Evolutionary conservation across 2,888 invertebrate genomes (phyloP).

Genomic region (Sisyra nigra): DNA sequence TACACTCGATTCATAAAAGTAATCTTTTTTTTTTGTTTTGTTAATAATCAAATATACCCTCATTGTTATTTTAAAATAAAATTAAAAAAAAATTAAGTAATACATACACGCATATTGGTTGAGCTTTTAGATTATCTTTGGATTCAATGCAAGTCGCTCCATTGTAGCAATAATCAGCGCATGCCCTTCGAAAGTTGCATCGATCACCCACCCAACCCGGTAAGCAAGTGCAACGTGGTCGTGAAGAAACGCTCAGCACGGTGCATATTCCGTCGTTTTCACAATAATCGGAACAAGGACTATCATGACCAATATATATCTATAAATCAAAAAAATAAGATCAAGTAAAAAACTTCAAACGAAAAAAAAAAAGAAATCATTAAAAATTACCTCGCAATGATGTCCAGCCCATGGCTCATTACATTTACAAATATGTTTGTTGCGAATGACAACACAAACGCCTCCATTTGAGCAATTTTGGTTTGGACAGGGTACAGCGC

Average conservation of each 20-base stretch:
- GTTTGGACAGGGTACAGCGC: slow-evolving; percentile 23
- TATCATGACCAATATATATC: slow-evolving; percentile 39
- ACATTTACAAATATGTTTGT: slow-evolving; percentile 35
- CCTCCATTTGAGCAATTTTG: slow-evolving; percentile 37
- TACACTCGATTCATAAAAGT: too few relatives aligned
- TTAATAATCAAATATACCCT: too few relatives aligned
- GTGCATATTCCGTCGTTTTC: slow-evolving; percentile 42
- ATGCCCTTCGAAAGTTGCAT: slow-evolving; percentile 33
- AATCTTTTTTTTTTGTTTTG: too few relatives aligned
- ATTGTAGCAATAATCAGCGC: slow-evolving; percentile 33
- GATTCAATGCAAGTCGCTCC: slow-evolving; percentile 32
- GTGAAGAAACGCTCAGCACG: slow-evolving; percentile 28
- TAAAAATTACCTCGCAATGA: slow-evolving; percentile 30
- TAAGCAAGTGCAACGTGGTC: slow-evolving; percentile 37
- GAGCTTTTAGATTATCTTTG: slow-evolving; percentile 17
- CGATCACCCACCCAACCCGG: slow-evolving; percentile 36
- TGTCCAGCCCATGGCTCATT: slow-evolving; percentile 35
- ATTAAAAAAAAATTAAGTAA: too few relatives aligned
- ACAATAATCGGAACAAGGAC: slow-evolving; percentile 42
- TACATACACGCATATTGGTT: slow-evolving; percentile 27
- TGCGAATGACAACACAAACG: slow-evolving; percentile 30
- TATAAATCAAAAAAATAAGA: slow-evolving; percentile 12
- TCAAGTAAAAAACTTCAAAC: slow-evolving; percentile 9
- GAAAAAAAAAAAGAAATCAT: neutral
- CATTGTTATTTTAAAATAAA: too few relatives aligned